Evolutionary conservation across 2,888 invertebrate genomes (phyloP), one percentile per base, ranked within the genome.

Genomic region (Pammene aurita): DNA sequence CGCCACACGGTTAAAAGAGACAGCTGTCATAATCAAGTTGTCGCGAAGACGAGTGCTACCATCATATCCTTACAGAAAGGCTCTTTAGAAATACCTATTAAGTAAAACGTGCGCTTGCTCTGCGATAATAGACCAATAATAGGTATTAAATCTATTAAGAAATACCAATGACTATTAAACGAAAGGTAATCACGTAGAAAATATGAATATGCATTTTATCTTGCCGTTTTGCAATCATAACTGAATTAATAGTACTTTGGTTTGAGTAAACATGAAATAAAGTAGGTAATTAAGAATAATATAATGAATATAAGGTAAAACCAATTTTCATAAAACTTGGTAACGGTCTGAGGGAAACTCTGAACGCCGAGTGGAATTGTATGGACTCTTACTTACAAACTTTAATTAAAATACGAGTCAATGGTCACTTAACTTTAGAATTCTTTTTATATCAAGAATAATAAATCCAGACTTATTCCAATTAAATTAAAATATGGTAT

Each of bases 361-460:
- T 55, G 48, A 56, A 56, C 48, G 46, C 55, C 26, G 41, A 48
- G 34, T 16, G 57, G 38, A 26, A 35, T 55, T 62, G 7, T 48
- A 55, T 34, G 16, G 46, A 26, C 34, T 55, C 26, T 46, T 11
- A 55, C 38, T 56, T 56, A n/a, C 42, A 50, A 67, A 67, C 42
- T 62, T 50, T 50, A 67, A 67, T 67, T 62, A 48, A 55, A 62
- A 62, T 38, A 7, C 5, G 16, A 44, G 41, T 26, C n/a, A n/a
- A n/a, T n/a, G n/a, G n/a, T n/a, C 61, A 50, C 16, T 38, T 13
- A 6, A 35, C n/a, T 38, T 38, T 18, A 13, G 16, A 9, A 18
- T 50, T 50, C 16, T 18, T 57, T 57, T 42, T 2, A 48, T 14
- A 18, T 57, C 2, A 57, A 42, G 13, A 54, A 34, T 34, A 34